Base-by-base conservation (phyloP, 2,113 vertebrate species). In the Amphilophus citrinellus region DNA sequence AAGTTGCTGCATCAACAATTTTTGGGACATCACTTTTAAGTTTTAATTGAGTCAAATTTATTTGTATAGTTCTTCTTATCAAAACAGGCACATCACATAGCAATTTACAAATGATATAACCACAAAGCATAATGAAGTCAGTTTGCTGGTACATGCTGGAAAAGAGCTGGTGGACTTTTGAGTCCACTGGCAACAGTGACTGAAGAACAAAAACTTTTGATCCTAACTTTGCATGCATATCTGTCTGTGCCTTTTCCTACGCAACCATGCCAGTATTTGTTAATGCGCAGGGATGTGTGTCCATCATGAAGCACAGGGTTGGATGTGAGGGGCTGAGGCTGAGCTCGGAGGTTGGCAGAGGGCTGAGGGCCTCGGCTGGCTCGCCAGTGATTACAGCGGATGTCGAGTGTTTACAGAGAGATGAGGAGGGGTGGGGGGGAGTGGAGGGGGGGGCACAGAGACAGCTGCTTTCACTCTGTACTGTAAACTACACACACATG, bases 401-500 rank as follows among this genome's bases (percentile, higher is more conserved):
- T 92, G 94, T 93, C 10, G 86, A 90, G 89, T 93, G 93, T 95
- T 94, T 93, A 95, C 91, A 93, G 87, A 91, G 91, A 88, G 84
- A 91, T 89, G 85, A 84, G 59, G 82, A 68, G 77, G 77, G 80
- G 93, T 91, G 56, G 22, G 53, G 83, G 62, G 76, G 68, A 73
- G 83, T 61, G 76, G 68, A 73, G 27, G 14, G n/a, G 68, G 73
- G 82, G 77, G 61, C n/a, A 77, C 58, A 39, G 83, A 94, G 87
- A 94, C 90, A 95, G 93, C 94, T 94, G 94, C 91, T 96, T 94
- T 92, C 91, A 95, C 92, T 94, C 92, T 95, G 90, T 88, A 93
- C 92, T 93, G 90, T 93, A 93, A 95, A 93, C 94, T 84, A 80
- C 87, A 91, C 86, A 87, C 84, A 81, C 50, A 86, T 58, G 76